These are phyloP conservation scores for Labrus mixtus DNA, from an alignment of 2,113 vertebrate genomes.

Conservation along the genomic window DNA sequence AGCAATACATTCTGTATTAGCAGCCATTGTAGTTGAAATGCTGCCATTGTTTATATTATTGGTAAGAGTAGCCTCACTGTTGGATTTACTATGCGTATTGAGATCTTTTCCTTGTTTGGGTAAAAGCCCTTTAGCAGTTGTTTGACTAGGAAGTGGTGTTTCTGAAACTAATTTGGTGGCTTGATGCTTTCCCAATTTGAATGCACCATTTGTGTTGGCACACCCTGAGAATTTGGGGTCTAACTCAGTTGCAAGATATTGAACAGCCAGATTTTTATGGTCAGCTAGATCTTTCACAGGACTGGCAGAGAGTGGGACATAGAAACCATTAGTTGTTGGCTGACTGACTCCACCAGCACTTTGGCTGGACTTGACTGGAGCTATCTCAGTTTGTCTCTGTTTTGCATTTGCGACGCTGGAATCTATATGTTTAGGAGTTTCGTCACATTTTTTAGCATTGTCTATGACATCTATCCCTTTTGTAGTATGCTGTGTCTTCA, in stretches of 20 bases:
- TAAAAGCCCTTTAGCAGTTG: neutral
- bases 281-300: slow-evolving; percentile 12
- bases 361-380: neutral
- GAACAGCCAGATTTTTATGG: slow-evolving; percentile 4
- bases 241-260: neutral
- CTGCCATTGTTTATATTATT: slow-evolving; percentile 29
- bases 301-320: slow-evolving; percentile 13
- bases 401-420: slow-evolving; percentile 15
- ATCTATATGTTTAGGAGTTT: slow-evolving; percentile 13
- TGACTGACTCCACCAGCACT: slow-evolving; percentile 13
- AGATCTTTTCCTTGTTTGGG: slow-evolving; percentile 21
- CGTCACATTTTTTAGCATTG: slow-evolving; percentile 24
- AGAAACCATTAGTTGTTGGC: neutral
- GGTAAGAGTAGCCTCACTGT: neutral
- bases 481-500: slow-evolving; percentile 35
- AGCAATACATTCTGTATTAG: neutral
- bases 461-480: slow-evolving; percentile 18
- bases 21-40: slow-evolving; percentile 14
- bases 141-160: neutral
- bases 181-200: slow-evolving; percentile 10
- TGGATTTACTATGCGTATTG: slow-evolving; percentile 4
- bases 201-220: no score
- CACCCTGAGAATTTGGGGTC: neutral
- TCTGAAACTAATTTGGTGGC: slow-evolving; percentile 20
- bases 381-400: slow-evolving; percentile 23